Base-by-base conservation (phyloP, 2,797 vertebrate species). In the Scolopax rusticola region DNA sequence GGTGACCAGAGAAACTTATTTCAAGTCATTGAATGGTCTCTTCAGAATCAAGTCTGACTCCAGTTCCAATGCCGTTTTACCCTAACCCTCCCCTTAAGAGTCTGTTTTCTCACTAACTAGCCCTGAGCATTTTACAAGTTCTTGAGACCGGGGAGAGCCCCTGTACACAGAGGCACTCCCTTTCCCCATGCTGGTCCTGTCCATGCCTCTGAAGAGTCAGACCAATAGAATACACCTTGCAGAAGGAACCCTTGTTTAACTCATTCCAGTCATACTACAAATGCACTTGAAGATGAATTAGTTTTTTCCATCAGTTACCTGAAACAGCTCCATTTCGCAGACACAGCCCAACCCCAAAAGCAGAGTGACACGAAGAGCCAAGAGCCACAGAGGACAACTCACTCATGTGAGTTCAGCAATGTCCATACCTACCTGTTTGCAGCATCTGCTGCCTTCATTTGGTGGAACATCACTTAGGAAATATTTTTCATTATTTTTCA, bases 121-220 rank as follows among this genome's bases (percentile, higher is more conserved):
- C 64, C 30, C 28, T 75, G 33, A 60, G 41, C 32, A 64, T 87
- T 87, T 45, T 93, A 38, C 14, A 51, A 45, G 41, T 84, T 77
- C 53, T 47, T 64, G n/a, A 67, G 59, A 60, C 36, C 17, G 1
- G 2, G 32, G 40, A 77, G 48, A 76, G 8, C 64, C 47, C 63
- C 43, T 41, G 28, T 76, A 80, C 27, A 18, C 2, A 15, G 88
- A 15, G 88, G 27, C 79, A 71, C 45, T 84, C 90, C 75, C 79
- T 93, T 95, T 94, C 91, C 87, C 89, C 81, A 81, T 69, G 53
- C 69, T 65, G 43, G 38, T 71, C 60, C 80, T 61, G 45, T 28
- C 64, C 54, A 15, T 40, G 33, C 36, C 48, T 75, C 64, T 68
- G 68, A 84, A 54, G 47, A 80, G 69, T 60, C 24, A 80, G 33